phyloP scores from a whole-genome alignment of 2,888 invertebrate species.

The Drosophila anceps region DNA sequence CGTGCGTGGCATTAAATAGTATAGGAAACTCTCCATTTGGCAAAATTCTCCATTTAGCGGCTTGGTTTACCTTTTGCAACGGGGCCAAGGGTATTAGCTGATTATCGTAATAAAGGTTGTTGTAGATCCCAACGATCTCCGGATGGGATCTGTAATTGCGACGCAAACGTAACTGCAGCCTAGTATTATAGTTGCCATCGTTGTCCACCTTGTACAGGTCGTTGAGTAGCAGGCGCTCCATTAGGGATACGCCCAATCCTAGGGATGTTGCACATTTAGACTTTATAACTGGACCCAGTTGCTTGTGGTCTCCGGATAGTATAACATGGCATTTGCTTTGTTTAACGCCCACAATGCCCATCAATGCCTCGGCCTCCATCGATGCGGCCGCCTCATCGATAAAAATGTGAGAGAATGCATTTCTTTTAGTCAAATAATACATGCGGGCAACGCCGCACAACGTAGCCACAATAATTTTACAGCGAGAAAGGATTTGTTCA shows the following conservation, averaged over 20 bases:
- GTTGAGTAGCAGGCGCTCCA: constrained; percentile 89
- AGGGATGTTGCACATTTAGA: constrained; percentile 78
- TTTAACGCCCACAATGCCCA: constrained; percentile 86
- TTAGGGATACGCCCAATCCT: constrained; percentile 86
- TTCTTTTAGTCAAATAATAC: background rate
- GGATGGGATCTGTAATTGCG: constrained; percentile 91
- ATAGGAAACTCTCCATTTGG: constrained; percentile 5
- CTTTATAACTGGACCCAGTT: constrained; percentile 85
- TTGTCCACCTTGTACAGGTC: constrained; percentile 82
- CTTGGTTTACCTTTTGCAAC: background rate
- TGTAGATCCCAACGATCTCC: constrained; percentile 88
- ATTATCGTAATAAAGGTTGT: constrained; percentile 89
- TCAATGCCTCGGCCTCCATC: constrained; percentile 88
- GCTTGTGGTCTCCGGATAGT: constrained; percentile 89
- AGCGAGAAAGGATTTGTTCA: constrained; percentile 68
- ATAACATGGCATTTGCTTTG: constrained; percentile 86
- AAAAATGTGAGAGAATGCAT: constrained; percentile 87
- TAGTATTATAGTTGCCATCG: constrained; percentile 85
- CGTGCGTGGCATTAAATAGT: background rate
- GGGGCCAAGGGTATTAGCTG: constrained; percentile 86
- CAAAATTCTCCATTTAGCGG: background rate
- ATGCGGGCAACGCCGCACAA: constrained; percentile 81
- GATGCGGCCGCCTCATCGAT: constrained; percentile 92
- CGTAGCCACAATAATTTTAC: constrained; percentile 88
- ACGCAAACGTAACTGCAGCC: constrained; percentile 90